Evolutionary conservation across 1,140 invertebrate genomes (phyloP).

Genomic region (Stenopsyche tienmushanensis): DNA sequence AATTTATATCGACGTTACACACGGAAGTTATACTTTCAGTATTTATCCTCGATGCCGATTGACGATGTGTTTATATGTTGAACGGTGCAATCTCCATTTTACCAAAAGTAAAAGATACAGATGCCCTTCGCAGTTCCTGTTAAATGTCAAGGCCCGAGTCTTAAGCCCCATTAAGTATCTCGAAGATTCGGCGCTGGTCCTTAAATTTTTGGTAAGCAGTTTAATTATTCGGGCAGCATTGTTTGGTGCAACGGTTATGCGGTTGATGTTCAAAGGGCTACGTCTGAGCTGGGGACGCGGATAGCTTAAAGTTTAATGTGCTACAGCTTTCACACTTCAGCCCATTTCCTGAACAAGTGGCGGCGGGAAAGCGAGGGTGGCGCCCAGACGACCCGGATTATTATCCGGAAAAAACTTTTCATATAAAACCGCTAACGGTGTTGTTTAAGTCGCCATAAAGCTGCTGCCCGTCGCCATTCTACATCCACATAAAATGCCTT

Average conservation of each 20-base stretch:
- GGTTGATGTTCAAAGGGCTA: neutral
- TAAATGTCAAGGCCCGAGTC: too few species aligned
- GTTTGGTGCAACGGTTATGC: neutral
- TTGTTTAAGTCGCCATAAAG: constrained; percentile 4
- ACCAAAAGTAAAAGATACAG: too few species aligned
- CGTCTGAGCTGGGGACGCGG: neutral
- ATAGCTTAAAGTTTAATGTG: constrained; percentile 1
- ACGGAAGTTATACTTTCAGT: too few species aligned
- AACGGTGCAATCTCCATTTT: too few species aligned
- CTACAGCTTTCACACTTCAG: constrained; percentile 8
- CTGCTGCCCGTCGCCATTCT: neutral
- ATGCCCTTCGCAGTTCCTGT: too few species aligned
- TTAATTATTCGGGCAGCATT: neutral
- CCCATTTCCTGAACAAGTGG: neutral
- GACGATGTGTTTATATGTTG: too few species aligned
- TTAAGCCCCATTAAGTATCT: too few species aligned
- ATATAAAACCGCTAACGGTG: constrained; percentile 3
- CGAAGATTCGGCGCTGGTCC: too few species aligned
- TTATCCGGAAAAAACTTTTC: constrained; percentile 9
- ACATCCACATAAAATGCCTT: neutral
- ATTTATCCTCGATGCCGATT: too few species aligned
- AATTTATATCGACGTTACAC: too few species aligned
- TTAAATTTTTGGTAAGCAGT: too few species aligned
- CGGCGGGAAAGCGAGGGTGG: neutral
- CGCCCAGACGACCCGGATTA: constrained; percentile 7